Evolutionary conservation across 2,113 vertebrate species (phyloP).

Genomic region (Desmodus rotundus): DNA sequence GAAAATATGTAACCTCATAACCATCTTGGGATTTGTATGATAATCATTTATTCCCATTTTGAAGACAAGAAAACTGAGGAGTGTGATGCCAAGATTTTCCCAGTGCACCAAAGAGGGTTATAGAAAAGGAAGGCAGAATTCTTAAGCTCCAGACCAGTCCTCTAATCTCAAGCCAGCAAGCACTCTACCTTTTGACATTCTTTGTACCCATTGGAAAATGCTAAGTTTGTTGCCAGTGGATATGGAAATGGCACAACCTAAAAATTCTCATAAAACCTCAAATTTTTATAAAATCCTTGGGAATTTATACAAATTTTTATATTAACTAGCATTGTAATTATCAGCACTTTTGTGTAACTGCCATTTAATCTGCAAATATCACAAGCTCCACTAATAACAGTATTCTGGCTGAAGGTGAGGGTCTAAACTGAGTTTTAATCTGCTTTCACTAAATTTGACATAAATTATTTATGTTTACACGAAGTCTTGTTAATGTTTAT

Average conservation of each 20-base stretch:
- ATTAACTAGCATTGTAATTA: slow-evolving; percentile 32
- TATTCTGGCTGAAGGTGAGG: slow-evolving; percentile 1
- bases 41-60: slow-evolving; percentile 15
- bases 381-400: slow-evolving; percentile 10
- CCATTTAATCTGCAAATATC: slow-evolving; percentile 49
- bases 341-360: slow-evolving; percentile 14
- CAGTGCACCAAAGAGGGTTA: not conserved
- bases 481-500: not conserved
- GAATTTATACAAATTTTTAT: slow-evolving; percentile 42
- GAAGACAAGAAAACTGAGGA: slow-evolving; percentile 43
- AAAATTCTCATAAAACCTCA: slow-evolving; percentile 9
- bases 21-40: not conserved
- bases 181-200: not conserved
- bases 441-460: slow-evolving; percentile 30
- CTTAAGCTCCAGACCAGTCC: not conserved
- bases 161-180: not conserved
- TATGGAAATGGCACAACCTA: slow-evolving; percentile 11
- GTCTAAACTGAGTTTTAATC: slow-evolving; percentile 6
- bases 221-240: not conserved
- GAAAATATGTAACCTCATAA: slow-evolving; percentile 55
- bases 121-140: slow-evolving; percentile 31
- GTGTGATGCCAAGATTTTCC: slow-evolving; percentile 19
- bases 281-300: slow-evolving; percentile 41
- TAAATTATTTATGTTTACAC: not conserved
- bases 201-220: slow-evolving; percentile 30